Base-by-base conservation (phyloP, 2,797 vertebrate species). In the Chelon auratus region DNA sequence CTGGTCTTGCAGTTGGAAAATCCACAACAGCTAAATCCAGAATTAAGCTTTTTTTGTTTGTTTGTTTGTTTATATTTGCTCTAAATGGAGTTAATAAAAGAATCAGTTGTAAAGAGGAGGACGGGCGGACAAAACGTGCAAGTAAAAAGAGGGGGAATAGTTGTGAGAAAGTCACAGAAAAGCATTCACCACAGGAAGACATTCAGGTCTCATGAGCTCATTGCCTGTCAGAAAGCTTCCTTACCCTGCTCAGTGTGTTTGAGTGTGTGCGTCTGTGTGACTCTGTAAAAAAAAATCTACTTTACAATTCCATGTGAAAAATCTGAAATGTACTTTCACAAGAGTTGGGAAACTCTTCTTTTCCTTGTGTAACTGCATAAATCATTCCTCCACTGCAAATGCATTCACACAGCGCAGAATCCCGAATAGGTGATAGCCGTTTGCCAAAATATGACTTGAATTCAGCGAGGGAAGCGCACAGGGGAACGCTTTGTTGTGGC, bases 181-280 rank as follows among this genome's bases (percentile, higher is more conserved):
- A 79, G 86, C 72, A 77, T 88, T 92, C 82, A 82, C 68, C 64
- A 76, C 81, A 80, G 88, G 81, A 89, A 89, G 78, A 87, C 88
- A 93, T 93, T 93, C 90, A 92, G 80, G 89, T 88, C 80, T 83
- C 76, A 90, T 93, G 92, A 93, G 91, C 87, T 94, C 91, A 92
- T 87, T 75, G 79, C 78, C 71, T 81, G 86, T 88, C 88, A 88
- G 81, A 91, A 81, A 87, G 80, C 80, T 80, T 85, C 81, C 71
- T 80, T 54, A 56, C 61, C 8, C 66, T 48, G 26, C 62, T 86
- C 62, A 22, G 9, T 63, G 61, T 73, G 81, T 71, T 55, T 54
- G 68, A 54, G 70, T 51, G 58, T 54, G 71, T 67, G 61, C 66
- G 72, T 66, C 57, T 62, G 68, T 68, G 61, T 62, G 62, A 43